Conservation (phyloP, 2,888 invertebrate genomes). For the Lycaena phlaeas region DNA sequence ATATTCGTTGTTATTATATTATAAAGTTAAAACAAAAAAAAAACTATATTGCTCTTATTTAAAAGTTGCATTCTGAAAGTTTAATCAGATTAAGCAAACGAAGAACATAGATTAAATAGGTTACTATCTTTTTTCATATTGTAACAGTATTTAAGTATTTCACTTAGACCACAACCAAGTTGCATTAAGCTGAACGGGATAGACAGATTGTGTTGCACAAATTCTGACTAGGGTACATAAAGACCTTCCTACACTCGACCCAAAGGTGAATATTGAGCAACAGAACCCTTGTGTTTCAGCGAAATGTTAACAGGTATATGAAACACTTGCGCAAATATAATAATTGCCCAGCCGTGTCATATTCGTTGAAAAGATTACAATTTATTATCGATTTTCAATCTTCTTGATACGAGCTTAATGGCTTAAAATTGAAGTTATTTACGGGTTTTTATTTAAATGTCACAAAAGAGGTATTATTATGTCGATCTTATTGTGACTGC, state of each 20-base stretch:
- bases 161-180: conserved; percentile 13
- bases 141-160: too few species aligned
- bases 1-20: too few species aligned
- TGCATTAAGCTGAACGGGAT: conserved; percentile 11
- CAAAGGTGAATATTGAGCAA: conserved; percentile 42
- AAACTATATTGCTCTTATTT: too few species aligned
- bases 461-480: not conserved
- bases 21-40: too few species aligned
- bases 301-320: not conserved
- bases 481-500: not conserved
- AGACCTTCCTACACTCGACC: conserved; percentile 16
- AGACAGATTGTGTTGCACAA: conserved; percentile 11
- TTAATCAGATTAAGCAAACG: too few species aligned
- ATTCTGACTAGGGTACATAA: not conserved
- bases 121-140: too few species aligned
- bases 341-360: conserved; percentile 20
- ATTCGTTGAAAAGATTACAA: conserved; percentile 13
- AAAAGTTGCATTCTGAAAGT: too few species aligned
- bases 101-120: too few species aligned
- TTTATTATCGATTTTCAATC: conserved; percentile 9
- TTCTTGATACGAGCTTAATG: not conserved
- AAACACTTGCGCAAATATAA: conserved; percentile 5
- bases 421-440: conserved; percentile 1
- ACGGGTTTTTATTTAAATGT: conserved; percentile 5
- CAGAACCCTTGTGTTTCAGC: not conserved